phyloP scores from a whole-genome alignment of 2,113 vertebrate species.

The Poecilia latipinna region DNA sequence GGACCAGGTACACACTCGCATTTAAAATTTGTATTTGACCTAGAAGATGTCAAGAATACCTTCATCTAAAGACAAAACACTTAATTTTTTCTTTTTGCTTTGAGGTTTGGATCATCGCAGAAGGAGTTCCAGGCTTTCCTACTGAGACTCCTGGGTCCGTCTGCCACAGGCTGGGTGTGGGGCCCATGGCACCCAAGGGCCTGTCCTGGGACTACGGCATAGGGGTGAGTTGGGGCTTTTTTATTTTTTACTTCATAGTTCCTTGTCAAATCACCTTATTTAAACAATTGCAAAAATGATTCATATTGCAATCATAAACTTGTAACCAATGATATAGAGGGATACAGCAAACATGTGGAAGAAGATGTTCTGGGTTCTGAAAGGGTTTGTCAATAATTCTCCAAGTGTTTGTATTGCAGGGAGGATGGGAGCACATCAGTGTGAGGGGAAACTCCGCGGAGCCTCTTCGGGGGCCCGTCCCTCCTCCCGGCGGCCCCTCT shows the following conservation, averaged over 20 bases:
- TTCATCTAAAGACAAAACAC: not conserved
- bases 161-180: conserved; percentile 88
- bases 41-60: not conserved
- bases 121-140: conserved; percentile 89
- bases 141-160: conserved; percentile 87
- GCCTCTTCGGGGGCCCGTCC: conserved; percentile 52
- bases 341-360: too few species aligned
- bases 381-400: not conserved
- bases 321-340: not conserved
- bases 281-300: too few species aligned
- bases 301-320: not conserved
- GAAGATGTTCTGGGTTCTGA: too few species aligned
- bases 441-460: conserved; percentile 88
- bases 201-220: conserved; percentile 94
- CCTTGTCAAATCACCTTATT: not conserved
- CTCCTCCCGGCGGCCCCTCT: conserved; percentile 26
- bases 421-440: conserved; percentile 93
- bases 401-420: conserved; percentile 72
- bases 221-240: conserved; percentile 84
- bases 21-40: not conserved
- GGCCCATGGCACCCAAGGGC: conserved; percentile 90
- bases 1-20: conserved; percentile 86
- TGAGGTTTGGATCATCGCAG: conserved; percentile 95
- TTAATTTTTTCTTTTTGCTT: not conserved
- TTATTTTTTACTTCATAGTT: not conserved